phyloP scores from a whole-genome alignment of 2,888 invertebrate species.

The Cosmia pyralina region DNA sequence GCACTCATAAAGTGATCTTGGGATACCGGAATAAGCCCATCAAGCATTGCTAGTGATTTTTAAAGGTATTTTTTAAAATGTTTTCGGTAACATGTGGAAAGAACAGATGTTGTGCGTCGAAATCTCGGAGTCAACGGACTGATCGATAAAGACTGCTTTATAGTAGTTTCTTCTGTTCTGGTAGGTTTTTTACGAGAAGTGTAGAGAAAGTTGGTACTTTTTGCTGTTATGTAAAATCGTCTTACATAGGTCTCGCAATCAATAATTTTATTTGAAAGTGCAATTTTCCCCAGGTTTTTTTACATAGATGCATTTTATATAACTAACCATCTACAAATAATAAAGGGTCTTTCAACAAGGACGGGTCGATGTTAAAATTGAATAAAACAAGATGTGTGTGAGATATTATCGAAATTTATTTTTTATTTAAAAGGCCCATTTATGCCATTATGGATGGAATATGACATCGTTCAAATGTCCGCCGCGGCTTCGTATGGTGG shows the following conservation, averaged over 20 bases:
- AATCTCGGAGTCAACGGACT: constrained; percentile 57
- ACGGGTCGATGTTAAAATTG: too few relatives aligned
- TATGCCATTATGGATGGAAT: too few relatives aligned
- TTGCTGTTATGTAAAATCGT: not conserved
- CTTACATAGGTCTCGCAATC: not conserved
- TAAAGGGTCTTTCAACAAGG: too few relatives aligned
- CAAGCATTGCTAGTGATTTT: constrained; percentile 71
- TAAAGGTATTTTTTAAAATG: constrained; percentile 56
- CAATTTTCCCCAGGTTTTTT: not conserved
- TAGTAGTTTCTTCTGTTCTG: constrained; percentile 6
- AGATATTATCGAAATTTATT: too few relatives aligned
- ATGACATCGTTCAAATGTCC: too few relatives aligned
- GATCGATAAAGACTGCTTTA: constrained; percentile 36
- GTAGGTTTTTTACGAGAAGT: not conserved
- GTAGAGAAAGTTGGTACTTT: constrained; percentile 29
- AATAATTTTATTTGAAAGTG: not conserved
- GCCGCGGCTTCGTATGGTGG: too few relatives aligned
- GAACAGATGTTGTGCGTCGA: constrained; percentile 58
- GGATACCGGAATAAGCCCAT: constrained; percentile 72
- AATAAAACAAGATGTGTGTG: too few relatives aligned
- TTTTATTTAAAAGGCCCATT: too few relatives aligned
- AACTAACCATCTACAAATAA: too few relatives aligned
- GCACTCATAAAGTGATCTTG: constrained; percentile 71
- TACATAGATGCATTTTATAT: not conserved
- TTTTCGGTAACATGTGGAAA: constrained; percentile 60